Conservation (phyloP, 1,140 invertebrate species). For the Papilio dardanus region DNA sequence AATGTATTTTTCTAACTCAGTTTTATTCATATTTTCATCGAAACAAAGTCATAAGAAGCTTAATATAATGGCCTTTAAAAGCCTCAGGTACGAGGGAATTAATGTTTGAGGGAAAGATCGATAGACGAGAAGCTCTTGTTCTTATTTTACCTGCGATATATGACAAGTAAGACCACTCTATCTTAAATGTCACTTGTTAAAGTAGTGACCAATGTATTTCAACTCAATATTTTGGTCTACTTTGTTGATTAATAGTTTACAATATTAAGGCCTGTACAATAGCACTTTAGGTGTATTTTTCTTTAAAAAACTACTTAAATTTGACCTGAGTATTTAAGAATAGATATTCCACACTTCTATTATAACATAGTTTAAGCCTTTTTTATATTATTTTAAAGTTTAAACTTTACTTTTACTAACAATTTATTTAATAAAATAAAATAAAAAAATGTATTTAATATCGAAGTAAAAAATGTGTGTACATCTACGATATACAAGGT, state of each 20-base stretch:
- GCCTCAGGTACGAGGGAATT: conserved; percentile 15
- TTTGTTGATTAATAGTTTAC: too few species aligned
- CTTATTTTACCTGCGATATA: background rate
- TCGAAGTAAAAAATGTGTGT: background rate
- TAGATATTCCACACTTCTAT: too few species aligned
- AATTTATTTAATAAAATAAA: too few species aligned
- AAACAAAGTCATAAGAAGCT: conserved; percentile 16
- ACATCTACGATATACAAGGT: background rate
- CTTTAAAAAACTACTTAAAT: too few species aligned
- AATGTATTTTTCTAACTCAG: background rate
- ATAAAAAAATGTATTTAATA: background rate
- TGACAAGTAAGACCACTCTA: background rate
- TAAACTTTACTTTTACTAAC: too few species aligned
- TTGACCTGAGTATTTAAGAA: too few species aligned
- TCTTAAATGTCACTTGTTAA: background rate
- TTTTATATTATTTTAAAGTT: too few species aligned
- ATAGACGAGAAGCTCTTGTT: background rate
- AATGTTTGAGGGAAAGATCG: background rate
- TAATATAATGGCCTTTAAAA: conserved; percentile 20
- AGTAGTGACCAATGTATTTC: too few species aligned
- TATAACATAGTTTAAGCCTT: too few species aligned
- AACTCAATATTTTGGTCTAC: too few species aligned
- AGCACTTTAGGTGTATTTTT: too few species aligned
- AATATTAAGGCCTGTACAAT: too few species aligned
- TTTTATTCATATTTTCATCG: background rate